phyloP scores from a whole-genome alignment of 2,113 vertebrate species.

The Silurus asotus region DNA sequence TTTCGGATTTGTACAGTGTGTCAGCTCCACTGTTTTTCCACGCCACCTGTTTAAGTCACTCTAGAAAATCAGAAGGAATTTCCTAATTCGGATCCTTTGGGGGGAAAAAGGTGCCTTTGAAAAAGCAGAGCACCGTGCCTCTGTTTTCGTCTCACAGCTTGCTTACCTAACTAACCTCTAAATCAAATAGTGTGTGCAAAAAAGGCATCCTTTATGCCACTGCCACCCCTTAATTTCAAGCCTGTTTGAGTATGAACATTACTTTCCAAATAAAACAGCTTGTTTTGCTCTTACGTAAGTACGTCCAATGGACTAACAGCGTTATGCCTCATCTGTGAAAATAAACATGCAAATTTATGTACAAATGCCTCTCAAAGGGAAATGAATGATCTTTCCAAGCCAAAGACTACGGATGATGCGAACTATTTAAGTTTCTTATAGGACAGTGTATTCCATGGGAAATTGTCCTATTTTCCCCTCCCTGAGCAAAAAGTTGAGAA shows the following conservation, averaged over 20 bases:
- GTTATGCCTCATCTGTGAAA: conserved; percentile 31
- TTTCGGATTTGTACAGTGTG: background rate
- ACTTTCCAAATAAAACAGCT: conserved; percentile 74
- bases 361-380: conserved; percentile 32
- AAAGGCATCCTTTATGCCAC: conserved; percentile 63
- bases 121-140: conserved; percentile 37
- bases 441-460: conserved; percentile 35
- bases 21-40: conserved; percentile 22
- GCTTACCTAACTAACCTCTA: conserved; percentile 64
- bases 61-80: conserved; percentile 52
- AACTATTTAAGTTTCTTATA: conserved; percentile 16
- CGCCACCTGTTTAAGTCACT: conserved; percentile 58
- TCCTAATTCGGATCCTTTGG: conserved; percentile 47
- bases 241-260: conserved; percentile 65
- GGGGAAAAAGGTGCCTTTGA: conserved; percentile 38
- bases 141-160: conserved; percentile 58
- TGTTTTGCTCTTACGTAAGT: conserved; percentile 67
- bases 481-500: conserved; percentile 49
- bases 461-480: conserved; percentile 40
- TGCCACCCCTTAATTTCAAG: conserved; percentile 58
- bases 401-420: conserved; percentile 58
- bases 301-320: conserved; percentile 37
- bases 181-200: conserved; percentile 61
- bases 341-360: conserved; percentile 34
- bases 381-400: conserved; percentile 57